A percentile compares a stretch with the other conserved stretches of the same genome.
Conservation (phyloP, 2,888 invertebrate genomes). For the Notodonta dromedarius region DNA sequence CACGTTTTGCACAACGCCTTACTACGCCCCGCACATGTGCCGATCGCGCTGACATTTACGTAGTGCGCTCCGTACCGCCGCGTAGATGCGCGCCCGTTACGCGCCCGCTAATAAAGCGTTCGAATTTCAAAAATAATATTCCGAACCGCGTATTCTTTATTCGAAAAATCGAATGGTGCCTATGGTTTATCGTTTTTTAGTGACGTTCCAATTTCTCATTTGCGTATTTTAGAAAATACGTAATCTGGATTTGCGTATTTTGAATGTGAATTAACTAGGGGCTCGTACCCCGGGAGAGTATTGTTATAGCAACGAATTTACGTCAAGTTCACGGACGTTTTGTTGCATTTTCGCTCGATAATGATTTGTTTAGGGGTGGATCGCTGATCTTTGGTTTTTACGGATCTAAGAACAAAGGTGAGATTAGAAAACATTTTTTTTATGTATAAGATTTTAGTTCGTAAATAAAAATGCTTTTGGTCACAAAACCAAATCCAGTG, state of each 20-base stretch:
- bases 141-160: conserved; percentile 44
- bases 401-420: conserved; percentile 31
- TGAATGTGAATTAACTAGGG: conserved; percentile 55
- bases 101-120: conserved; percentile 49
- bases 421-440: conserved; percentile 16
- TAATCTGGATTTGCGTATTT: conserved; percentile 43
- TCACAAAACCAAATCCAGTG: not conserved
- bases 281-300: conserved; percentile 68
- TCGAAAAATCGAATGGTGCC: conserved; percentile 47
- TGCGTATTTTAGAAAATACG: conserved; percentile 29
- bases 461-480: not conserved
- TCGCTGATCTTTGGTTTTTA: conserved; percentile 37
- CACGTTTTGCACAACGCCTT: conserved; percentile 55
- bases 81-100: conserved; percentile 63
- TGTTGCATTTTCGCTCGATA: conserved; percentile 82
- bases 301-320: conserved; percentile 73
- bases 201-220: conserved; percentile 29
- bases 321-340: conserved; percentile 80
- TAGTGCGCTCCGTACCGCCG: conserved; percentile 79
- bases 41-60: conserved; percentile 80
- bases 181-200: conserved; percentile 40
- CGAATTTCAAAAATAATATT: conserved; percentile 48
- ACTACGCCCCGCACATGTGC: conserved; percentile 78
- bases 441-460: not conserved
- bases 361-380: conserved; percentile 56